Evolutionary conservation across 1,140 invertebrate species (phyloP).

Genomic region (Apocrypta bakeri): DNA sequence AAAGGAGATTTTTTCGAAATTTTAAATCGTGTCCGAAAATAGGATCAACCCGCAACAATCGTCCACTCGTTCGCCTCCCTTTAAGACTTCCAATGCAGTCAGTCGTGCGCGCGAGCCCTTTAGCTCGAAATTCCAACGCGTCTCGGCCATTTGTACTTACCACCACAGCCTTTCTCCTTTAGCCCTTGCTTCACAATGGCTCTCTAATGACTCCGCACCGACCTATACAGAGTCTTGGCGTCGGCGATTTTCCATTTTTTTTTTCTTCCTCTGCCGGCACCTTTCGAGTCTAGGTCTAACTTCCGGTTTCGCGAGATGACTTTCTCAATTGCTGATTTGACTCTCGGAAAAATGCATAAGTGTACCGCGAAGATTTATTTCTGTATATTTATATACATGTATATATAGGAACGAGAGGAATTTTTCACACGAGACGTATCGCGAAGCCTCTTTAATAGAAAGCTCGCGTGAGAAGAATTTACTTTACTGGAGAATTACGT

Average conservation of each 20-base stretch:
- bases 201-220: constrained; percentile 65
- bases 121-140: background rate
- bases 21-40: too few relatives aligned
- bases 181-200: constrained; percentile 60
- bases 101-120: background rate
- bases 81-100: background rate
- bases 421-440: too few relatives aligned
- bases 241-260: constrained; percentile 15
- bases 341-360: background rate
- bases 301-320: background rate
- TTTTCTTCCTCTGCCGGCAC: background rate
- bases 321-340: background rate
- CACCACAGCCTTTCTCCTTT: background rate
- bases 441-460: background rate
- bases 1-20: too few relatives aligned
- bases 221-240: background rate
- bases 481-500: background rate
- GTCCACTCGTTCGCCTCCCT: background rate
- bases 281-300: background rate
- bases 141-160: background rate
- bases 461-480: background rate
- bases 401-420: too few relatives aligned
- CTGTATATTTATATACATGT: too few relatives aligned
- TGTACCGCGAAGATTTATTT: too few relatives aligned
- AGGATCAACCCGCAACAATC: too few relatives aligned